These are phyloP conservation scores for Neosalanx taihuensis DNA, from an alignment of 2,797 vertebrate species.

Conservation along the genomic window DNA sequence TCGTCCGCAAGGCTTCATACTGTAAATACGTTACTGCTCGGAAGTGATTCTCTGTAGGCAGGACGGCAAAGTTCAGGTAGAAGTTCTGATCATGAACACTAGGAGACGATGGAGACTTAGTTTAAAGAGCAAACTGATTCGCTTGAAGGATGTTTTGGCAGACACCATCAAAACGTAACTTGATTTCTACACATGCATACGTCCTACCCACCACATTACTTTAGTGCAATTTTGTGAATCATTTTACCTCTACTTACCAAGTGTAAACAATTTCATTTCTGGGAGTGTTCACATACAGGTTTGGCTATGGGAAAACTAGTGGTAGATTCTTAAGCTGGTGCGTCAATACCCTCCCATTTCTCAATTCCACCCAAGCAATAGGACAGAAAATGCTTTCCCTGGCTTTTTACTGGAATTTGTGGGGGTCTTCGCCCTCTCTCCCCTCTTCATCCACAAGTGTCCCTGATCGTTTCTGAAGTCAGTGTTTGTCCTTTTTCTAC, in stretches of 20 bases:
- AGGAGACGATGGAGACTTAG: conserved; percentile 15
- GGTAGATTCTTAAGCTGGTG: conserved; percentile 15
- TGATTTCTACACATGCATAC: conserved; percentile 26
- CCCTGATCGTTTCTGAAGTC: conserved; percentile 59
- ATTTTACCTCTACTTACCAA: not conserved
- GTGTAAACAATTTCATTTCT: not conserved
- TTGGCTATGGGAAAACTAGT: conserved; percentile 14
- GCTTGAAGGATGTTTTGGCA: conserved; percentile 32
- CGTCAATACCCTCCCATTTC: not conserved
- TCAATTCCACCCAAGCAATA: conserved; percentile 14
- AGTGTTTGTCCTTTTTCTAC: conserved; percentile 59
- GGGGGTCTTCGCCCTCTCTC: conserved; percentile 37
- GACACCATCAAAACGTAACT: conserved; percentile 34
- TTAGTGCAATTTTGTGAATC: conserved; percentile 54
- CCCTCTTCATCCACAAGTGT: conserved; percentile 62
- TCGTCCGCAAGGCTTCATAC: conserved; percentile 9
- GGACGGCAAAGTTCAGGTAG: not conserved
- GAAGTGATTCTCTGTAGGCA: not conserved
- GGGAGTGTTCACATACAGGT: conserved; percentile 38
- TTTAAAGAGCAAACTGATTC: conserved; percentile 5
- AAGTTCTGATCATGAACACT: conserved; percentile 13
- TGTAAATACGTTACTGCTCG: conserved; percentile 4
- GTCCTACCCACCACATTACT: conserved; percentile 67
- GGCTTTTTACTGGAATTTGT: conserved; percentile 18
- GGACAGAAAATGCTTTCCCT: conserved; percentile 15